phyloP scores from a whole-genome alignment of 2,888 invertebrate genomes.

The Neria commutata region DNA sequence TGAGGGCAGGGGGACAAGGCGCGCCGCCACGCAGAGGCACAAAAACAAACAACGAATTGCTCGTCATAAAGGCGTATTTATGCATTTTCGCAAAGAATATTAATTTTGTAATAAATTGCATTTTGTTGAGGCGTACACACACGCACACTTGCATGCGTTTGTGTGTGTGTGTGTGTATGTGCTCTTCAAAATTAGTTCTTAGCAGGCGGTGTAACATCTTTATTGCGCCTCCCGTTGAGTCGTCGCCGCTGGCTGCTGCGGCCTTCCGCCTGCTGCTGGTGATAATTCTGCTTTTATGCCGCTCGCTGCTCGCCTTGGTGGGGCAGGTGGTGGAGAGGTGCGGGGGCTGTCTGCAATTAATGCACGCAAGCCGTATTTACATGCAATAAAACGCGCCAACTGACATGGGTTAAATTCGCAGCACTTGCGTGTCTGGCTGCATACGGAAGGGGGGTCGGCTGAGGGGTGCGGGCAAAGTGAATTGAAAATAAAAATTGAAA shows the following conservation, averaged over 20 bases:
- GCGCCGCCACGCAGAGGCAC: too few relatives aligned
- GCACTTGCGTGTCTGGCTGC: background rate
- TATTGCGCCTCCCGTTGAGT: constrained; percentile 18
- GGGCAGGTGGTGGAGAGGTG: background rate
- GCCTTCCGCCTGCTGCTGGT: background rate
- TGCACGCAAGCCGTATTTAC: constrained; percentile 3
- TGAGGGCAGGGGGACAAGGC: too few relatives aligned
- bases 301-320: background rate
- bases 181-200: background rate
- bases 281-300: too few relatives aligned
- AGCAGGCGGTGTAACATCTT: constrained; percentile 15
- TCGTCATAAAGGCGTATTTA: constrained; percentile 4
- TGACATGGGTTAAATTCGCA: background rate
- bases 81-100: constrained; percentile 20
- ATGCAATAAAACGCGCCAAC: background rate
- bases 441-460: too few relatives aligned
- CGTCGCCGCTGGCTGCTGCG: constrained; percentile 8
- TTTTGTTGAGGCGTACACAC: background rate
- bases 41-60: too few relatives aligned
- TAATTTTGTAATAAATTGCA: constrained; percentile 28
- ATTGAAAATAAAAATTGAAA: constrained; percentile 3
- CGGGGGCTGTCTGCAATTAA: constrained; percentile 9
- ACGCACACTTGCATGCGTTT: too few relatives aligned
- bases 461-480: too few relatives aligned
- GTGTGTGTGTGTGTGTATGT: too few relatives aligned